phyloP scores from a whole-genome alignment of 2,113 vertebrate species.

The Chaetodon auriga region DNA sequence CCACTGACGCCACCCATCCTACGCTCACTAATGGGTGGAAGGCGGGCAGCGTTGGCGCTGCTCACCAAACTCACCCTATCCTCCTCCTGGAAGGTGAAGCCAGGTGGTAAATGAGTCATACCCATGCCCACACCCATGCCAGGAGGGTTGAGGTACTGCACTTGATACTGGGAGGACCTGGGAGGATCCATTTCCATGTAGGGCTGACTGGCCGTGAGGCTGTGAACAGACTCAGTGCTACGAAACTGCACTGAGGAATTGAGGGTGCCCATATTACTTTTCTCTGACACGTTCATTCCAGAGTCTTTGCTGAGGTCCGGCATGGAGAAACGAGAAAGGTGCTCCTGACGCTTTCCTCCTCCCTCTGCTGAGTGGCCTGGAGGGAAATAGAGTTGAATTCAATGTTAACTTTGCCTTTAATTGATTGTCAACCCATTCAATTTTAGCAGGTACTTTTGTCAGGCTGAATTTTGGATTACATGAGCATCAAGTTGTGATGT shows the following conservation, averaged over 20 bases:
- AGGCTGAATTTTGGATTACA: not conserved
- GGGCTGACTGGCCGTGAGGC: slow-evolving; percentile 89
- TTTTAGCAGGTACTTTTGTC: not conserved
- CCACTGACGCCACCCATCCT: slow-evolving; percentile 77
- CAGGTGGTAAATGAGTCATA: slow-evolving; percentile 87
- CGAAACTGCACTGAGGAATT: slow-evolving; percentile 94
- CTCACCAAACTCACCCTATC: slow-evolving; percentile 86
- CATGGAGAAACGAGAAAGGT: slow-evolving; percentile 98
- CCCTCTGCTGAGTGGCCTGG: slow-evolving; percentile 92
- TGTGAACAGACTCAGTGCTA: slow-evolving; percentile 94
- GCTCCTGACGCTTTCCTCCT: slow-evolving; percentile 92
- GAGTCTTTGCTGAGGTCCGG: slow-evolving; percentile 99
- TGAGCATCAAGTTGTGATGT: not conserved
- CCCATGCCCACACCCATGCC: slow-evolving; percentile 75
- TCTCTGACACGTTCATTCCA: slow-evolving; percentile 95
- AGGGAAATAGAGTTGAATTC: slow-evolving; percentile 11
- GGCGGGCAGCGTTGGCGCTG: slow-evolving; percentile 83
- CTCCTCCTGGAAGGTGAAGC: slow-evolving; percentile 92
- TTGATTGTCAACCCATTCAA: not conserved
- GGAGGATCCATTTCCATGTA: slow-evolving; percentile 92
- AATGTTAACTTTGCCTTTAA: not conserved
- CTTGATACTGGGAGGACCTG: slow-evolving; percentile 85
- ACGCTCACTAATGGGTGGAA: slow-evolving; percentile 92
- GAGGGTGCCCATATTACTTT: slow-evolving; percentile 94
- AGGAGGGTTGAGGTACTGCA: slow-evolving; percentile 86